These are phyloP conservation scores for Hydrotaea diabolus DNA, from an alignment of 2,888 invertebrate species.

Conservation along the genomic window DNA sequence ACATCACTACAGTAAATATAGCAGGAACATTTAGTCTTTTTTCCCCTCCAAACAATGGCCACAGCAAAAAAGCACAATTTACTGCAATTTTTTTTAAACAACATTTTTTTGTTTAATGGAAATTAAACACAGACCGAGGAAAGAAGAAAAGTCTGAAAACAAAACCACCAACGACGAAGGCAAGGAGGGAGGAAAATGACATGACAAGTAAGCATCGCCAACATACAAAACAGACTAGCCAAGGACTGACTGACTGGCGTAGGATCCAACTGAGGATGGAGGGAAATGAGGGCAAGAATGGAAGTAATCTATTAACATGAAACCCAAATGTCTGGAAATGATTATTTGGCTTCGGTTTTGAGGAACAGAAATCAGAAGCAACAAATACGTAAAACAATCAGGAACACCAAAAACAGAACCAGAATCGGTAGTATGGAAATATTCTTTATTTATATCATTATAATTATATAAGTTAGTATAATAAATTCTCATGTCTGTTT, in stretches of 20 bases:
- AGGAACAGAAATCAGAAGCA: neutral
- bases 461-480: constrained; percentile 1
- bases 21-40: neutral
- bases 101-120: constrained; percentile 15
- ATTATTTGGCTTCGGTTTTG: constrained; percentile 30
- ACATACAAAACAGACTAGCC: neutral
- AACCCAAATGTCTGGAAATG: constrained; percentile 43
- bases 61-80: constrained; percentile 10
- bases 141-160: neutral
- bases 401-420: neutral
- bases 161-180: neutral
- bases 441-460: no score
- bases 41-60: constrained; percentile 3
- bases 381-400: neutral
- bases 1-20: constrained; percentile 20
- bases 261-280: neutral
- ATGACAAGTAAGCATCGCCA: neutral
- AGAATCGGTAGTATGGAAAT: neutral
- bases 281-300: neutral
- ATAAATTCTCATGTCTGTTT: constrained; percentile 11
- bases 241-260: neutral
- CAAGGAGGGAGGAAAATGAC: neutral
- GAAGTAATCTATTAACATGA: constrained; percentile 37
- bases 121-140: constrained; percentile 13
- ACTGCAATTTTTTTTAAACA: constrained; percentile 14